Evolutionary conservation across 2,888 invertebrate genomes (phyloP).

Genomic region (Plebejus anna): DNA sequence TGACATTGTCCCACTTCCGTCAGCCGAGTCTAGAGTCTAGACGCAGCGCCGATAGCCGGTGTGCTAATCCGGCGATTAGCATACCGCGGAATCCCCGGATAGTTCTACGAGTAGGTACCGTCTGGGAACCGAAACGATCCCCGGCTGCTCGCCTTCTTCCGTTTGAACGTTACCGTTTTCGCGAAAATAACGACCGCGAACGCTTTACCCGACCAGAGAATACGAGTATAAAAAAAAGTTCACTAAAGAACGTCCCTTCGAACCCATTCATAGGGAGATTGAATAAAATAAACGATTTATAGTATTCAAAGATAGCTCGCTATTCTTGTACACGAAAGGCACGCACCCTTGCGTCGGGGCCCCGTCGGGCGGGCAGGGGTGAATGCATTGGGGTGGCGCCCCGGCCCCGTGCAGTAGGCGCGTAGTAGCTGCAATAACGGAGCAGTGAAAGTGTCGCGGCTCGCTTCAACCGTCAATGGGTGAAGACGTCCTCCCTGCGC

Average conservation of each 20-base stretch:
- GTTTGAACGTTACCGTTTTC: conserved; percentile 10
- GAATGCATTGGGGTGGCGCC: conserved; percentile 70
- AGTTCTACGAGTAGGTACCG: background rate
- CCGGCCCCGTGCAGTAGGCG: conserved; percentile 68
- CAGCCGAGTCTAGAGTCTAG: conserved; percentile 69
- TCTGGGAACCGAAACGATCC: conserved; percentile 30
- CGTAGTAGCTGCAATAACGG: conserved; percentile 79
- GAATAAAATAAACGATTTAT: conserved; percentile 35
- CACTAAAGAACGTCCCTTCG: conserved; percentile 15
- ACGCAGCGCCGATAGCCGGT: conserved; percentile 57
- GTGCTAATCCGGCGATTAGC: conserved; percentile 49
- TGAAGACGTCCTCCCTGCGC: conserved; percentile 75
- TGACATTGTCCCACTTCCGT: conserved; percentile 71
- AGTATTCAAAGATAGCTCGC: conserved; percentile 44
- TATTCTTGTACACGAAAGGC: conserved; percentile 64
- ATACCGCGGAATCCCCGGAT: conserved; percentile 37
- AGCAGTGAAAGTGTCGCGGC: conserved; percentile 79
- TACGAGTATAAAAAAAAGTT: background rate
- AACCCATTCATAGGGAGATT: conserved; percentile 26
- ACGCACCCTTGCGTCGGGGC: conserved; percentile 63
- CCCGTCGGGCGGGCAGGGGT: conserved; percentile 65
- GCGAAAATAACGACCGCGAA: conserved; percentile 21
- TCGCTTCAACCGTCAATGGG: conserved; percentile 79
- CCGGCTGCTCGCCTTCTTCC: conserved; percentile 38
- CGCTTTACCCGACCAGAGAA: background rate